phyloP scores from a whole-genome alignment of 2,888 invertebrate species.

The Scotopteryx bipunctaria region DNA sequence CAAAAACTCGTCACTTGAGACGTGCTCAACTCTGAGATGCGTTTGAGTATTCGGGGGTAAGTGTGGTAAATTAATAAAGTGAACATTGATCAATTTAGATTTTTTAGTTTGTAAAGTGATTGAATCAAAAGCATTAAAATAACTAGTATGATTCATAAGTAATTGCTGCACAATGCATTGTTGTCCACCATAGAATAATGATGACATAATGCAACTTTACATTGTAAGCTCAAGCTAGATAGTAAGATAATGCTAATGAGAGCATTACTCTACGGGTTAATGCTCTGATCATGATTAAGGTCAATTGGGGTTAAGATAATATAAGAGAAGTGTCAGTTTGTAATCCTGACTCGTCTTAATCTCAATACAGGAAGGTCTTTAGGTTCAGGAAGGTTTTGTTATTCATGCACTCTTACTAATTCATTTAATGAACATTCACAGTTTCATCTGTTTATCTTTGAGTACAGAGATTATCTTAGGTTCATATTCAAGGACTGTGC shows the following conservation, averaged over 20 bases:
- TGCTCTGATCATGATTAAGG: slow-evolving; percentile 12
- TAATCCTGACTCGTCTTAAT: slow-evolving; percentile 23
- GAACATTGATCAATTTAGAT: too few species aligned
- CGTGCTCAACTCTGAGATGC: too few species aligned
- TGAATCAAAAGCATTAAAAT: slow-evolving; percentile 1
- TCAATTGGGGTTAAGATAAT: slow-evolving; percentile 19
- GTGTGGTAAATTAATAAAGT: too few species aligned
- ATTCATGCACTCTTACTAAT: slow-evolving; percentile 3
- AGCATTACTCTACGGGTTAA: slow-evolving; percentile 30
- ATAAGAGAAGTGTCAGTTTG: slow-evolving; percentile 1
- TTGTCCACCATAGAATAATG: slow-evolving; percentile 9
- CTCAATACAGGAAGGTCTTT: too few species aligned
- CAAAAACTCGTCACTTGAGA: too few species aligned
- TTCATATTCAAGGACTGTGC: too few species aligned
- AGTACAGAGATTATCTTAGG: too few species aligned
- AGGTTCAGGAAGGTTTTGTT: too few species aligned
- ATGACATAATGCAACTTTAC: slow-evolving; percentile 9
- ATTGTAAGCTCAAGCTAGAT: slow-evolving; percentile 1
- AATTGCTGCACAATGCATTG: slow-evolving; percentile 14
- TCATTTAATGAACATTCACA: too few species aligned
- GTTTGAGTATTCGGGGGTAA: too few species aligned
- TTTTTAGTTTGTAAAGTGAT: too few species aligned
- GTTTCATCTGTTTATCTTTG: too few species aligned
- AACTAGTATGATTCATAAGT: slow-evolving; percentile 14
- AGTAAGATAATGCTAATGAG: slow-evolving; percentile 24